These are phyloP conservation scores for Delphinus delphis DNA, from an alignment of 2,113 vertebrate genomes.

Conservation along the genomic window DNA sequence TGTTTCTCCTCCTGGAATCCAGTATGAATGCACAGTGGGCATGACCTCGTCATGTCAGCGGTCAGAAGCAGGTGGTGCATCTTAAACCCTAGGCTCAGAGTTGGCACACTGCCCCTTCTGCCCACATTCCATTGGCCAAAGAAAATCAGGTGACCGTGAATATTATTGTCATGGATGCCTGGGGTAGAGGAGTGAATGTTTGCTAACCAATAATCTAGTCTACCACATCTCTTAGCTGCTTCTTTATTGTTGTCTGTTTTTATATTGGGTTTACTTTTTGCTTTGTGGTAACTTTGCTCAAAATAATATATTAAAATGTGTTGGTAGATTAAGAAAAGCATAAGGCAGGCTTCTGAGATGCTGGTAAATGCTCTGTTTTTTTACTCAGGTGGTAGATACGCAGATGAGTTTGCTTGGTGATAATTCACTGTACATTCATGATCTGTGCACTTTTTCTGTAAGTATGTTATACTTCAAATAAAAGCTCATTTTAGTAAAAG, in stretches of 20 bases:
- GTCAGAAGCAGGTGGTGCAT: neutral
- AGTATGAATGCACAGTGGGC: neutral
- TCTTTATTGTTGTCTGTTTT: neutral
- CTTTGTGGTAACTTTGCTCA: neutral
- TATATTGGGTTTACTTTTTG: neutral
- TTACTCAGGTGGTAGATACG: neutral
- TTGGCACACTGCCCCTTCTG: neutral
- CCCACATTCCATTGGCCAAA: neutral
- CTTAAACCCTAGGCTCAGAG: neutral
- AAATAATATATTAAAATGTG: neutral
- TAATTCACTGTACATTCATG: neutral
- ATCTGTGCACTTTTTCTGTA: neutral
- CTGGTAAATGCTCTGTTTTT: neutral
- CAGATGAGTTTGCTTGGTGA: neutral
- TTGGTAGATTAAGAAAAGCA: neutral
- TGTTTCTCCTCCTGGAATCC: neutral
- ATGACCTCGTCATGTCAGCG: rapidly evolving
- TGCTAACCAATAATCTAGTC: neutral
- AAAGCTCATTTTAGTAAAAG: neutral
- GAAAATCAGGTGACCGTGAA: neutral
- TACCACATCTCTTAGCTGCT: neutral
- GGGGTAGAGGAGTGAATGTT: too few species aligned
- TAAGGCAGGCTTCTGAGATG: neutral
- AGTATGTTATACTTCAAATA: neutral
- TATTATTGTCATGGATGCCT: too few species aligned